These are phyloP conservation scores for Globodera ellingtonae DNA, from an alignment of 1,140 invertebrate species.

Conservation along the genomic window DNA sequence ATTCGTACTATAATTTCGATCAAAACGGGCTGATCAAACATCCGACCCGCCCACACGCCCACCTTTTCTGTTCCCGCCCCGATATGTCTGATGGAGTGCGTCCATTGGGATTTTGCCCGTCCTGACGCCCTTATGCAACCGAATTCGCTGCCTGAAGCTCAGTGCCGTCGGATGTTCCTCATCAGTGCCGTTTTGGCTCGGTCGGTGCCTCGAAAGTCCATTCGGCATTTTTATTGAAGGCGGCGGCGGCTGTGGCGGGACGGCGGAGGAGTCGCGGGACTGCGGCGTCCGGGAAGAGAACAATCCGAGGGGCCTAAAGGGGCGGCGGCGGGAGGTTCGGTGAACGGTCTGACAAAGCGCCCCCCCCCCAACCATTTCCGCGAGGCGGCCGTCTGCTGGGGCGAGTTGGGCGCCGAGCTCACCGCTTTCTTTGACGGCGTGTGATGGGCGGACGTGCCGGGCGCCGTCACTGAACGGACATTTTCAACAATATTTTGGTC, in stretches of 20 bases:
- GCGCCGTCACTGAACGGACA: too few relatives aligned
- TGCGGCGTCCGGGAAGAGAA: not conserved
- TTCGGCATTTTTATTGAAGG: constrained; percentile 2
- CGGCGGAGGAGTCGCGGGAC: not conserved
- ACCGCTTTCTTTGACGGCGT: not conserved
- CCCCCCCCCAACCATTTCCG: not conserved
- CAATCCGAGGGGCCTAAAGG: not conserved
- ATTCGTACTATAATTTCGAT: too few relatives aligned
- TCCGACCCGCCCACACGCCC: not conserved
- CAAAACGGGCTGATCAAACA: not conserved
- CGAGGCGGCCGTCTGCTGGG: not conserved
- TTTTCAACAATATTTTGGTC: too few relatives aligned
- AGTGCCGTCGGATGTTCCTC: constrained; percentile 3
- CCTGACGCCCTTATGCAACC: constrained; percentile 42
- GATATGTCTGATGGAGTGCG: constrained; percentile 19
- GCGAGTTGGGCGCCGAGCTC: constrained; percentile 1
- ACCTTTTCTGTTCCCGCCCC: constrained; percentile 19
- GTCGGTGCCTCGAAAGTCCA: not conserved
- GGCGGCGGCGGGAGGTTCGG: not conserved
- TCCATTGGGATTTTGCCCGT: constrained; percentile 45
- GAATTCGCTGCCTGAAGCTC: constrained; percentile 40
- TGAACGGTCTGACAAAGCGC: not conserved
- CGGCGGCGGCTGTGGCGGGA: not conserved
- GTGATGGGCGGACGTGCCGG: not conserved
- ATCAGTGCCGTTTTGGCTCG: not conserved